Conservation (phyloP, 2,888 invertebrate genomes). For the Drosophila affinis region DNA sequence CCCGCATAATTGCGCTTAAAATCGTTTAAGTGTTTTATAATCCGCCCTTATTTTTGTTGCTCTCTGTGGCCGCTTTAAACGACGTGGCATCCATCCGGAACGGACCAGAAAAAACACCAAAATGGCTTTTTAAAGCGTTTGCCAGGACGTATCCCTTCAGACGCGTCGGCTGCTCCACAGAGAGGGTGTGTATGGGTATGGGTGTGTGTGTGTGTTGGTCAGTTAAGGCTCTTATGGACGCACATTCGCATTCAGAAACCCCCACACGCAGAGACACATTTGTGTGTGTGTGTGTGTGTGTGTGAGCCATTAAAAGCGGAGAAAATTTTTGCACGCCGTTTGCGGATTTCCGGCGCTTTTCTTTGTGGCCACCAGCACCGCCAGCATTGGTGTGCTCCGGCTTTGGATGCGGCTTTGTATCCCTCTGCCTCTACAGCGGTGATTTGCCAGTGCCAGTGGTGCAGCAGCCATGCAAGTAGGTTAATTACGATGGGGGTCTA, state of each 20-base stretch:
- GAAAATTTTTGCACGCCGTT: conserved; percentile 65
- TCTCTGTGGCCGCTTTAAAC: conserved; percentile 64
- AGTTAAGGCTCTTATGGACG: conserved; percentile 59
- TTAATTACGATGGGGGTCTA: conserved; percentile 61
- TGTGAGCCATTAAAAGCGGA: conserved; percentile 66
- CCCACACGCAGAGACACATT: conserved; percentile 22
- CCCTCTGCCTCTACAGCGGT: conserved; percentile 43
- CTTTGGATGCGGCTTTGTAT: conserved; percentile 48
- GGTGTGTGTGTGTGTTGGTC: conserved; percentile 41
- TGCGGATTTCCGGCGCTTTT: conserved; percentile 47
- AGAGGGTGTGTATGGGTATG: too few relatives aligned
- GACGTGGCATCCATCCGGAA: conserved; percentile 29
- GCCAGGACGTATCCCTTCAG: conserved; percentile 23
- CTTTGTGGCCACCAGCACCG: conserved; percentile 35
- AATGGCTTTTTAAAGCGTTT: conserved; percentile 75
- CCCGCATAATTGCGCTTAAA: conserved; percentile 78
- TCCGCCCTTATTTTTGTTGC: conserved; percentile 48
- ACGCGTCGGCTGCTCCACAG: too few relatives aligned
- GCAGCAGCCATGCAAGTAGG: conserved; percentile 56
- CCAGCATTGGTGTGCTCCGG: conserved; percentile 6
- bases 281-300: background rate
- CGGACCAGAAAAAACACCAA: conserved; percentile 32
- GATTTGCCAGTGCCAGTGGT: conserved; percentile 19
- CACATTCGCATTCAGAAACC: conserved; percentile 41
- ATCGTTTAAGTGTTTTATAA: conserved; percentile 78